phyloP scores from a whole-genome alignment of 2,797 vertebrate genomes.

The Sebastes itinus region DNA sequence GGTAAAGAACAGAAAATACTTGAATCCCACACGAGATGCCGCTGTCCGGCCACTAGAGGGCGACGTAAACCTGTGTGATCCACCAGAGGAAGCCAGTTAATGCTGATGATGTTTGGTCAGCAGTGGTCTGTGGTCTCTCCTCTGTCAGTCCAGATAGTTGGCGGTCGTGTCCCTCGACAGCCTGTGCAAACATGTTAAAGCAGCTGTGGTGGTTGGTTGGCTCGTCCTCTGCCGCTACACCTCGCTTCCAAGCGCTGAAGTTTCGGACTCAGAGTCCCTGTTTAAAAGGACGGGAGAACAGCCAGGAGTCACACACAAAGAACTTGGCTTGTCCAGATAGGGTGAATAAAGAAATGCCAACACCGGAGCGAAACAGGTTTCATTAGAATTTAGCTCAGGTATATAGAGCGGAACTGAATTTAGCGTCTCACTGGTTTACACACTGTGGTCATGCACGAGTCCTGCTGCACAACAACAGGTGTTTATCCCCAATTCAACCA shows the following conservation, averaged over 20 bases:
- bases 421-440: background rate
- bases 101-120: background rate
- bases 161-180: slow-evolving; percentile 15
- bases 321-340: slow-evolving; percentile 2
- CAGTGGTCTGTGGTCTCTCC: slow-evolving; percentile 24
- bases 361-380: background rate
- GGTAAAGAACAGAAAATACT: slow-evolving; percentile 6
- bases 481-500: too few relatives aligned
- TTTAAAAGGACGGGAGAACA: slow-evolving; percentile 20
- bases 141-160: background rate
- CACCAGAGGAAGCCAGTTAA: background rate
- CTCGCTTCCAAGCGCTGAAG: slow-evolving; percentile 75
- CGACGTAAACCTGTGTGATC: slow-evolving; percentile 6
- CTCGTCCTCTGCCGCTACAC: slow-evolving; percentile 50
- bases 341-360: background rate
- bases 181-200: slow-evolving; percentile 41
- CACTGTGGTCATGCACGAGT: background rate
- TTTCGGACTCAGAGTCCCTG: slow-evolving; percentile 86
- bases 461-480: background rate
- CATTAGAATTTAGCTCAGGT: slow-evolving; percentile 16
- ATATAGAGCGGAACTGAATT: background rate
- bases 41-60: slow-evolving; percentile 52
- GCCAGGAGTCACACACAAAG: slow-evolving; percentile 40
- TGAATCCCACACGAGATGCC: background rate
- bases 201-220: background rate